Evolutionary conservation across 2,888 invertebrate genomes (phyloP), one percentile per base, ranked within the genome.

Genomic region (Orthosia gothica): DNA sequence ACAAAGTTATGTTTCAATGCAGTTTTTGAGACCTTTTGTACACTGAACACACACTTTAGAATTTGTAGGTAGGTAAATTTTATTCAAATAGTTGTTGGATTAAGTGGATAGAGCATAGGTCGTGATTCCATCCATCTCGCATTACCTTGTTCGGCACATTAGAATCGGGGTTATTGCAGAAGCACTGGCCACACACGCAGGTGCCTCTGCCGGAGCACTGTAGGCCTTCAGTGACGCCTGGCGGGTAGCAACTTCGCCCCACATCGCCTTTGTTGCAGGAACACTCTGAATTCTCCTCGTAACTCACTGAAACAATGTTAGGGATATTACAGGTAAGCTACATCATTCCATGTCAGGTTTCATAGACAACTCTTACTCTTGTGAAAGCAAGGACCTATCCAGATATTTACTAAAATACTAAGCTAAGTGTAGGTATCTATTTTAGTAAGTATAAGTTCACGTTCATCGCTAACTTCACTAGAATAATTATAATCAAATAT

Each of bases 121-220:
- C 40, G 40, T 40, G 40, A 40, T 40, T 9, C 40, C 7, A 58
- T 32, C 18, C 20, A 47, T 20, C 15, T 15, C 9, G 1, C 45
- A 47, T 54, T 54, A 95, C 96, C 94, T 96, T 95, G 13, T 92
- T 92, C 0, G 94, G 93, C 67, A 93, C 84, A 15, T 91, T 85
- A 32, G 89, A 85, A 58, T 93, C 91, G 0, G 93, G 92, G 7
- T 76, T 84, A 0, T 94, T 77, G 76, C 96, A 96, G 68, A 94
- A 88, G 65, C 96, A 96, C 40, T 93, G 92, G 13, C 96, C 94
- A 77, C 95, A 96, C n/a, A 93, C 74, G 79, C 96, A 96, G 12
- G 79, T 80, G 3, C 96, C 96, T 4, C 96, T 92, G 7, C 91
- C 94, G 0, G 94, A 94, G 79, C 96, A 96, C 74, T 91, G 90